These are phyloP conservation scores for Calypte anna DNA, from an alignment of 2,113 vertebrate species.

Conservation along the genomic window DNA sequence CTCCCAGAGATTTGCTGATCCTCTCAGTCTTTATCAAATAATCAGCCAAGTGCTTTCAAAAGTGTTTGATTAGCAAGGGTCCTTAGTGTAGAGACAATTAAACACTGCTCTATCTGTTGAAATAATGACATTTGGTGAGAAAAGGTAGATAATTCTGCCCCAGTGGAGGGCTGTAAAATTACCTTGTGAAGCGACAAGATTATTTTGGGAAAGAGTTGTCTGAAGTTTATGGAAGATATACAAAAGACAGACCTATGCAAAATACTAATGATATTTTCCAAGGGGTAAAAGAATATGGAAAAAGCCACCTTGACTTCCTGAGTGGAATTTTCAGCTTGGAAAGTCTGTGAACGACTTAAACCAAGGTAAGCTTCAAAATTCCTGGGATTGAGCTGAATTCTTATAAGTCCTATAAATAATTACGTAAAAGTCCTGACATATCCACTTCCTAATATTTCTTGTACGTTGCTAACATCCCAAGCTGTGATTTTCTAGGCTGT, in stretches of 20 bases:
- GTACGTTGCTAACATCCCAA: not conserved
- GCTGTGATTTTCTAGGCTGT: not conserved
- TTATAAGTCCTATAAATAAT: conserved; percentile 8
- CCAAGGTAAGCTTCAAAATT: conserved; percentile 10
- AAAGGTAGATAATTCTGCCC: not conserved
- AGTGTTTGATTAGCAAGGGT: conserved; percentile 12
- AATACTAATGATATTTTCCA: not conserved
- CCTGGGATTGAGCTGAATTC: not conserved
- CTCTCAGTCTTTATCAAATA: conserved; percentile 34
- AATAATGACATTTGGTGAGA: conserved; percentile 28
- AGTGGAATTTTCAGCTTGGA: not conserved
- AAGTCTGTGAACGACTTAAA: conserved; percentile 3
- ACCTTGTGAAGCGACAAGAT: not conserved
- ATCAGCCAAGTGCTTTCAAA: conserved; percentile 38
- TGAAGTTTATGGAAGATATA: not conserved
- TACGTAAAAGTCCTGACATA: not conserved
- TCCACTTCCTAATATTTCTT: not conserved
- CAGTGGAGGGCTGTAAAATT: not conserved
- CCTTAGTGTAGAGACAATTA: conserved; percentile 1
- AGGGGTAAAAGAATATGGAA: not conserved
- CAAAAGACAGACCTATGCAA: not conserved
- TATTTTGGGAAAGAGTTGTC: not conserved
- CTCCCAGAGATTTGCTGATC: conserved; percentile 45
- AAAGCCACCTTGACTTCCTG: not conserved
- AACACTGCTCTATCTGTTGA: conserved; percentile 26